Conservation (phyloP, 35 echinoderm and acorn worm genomes). For the Anneissia japonica region DNA sequence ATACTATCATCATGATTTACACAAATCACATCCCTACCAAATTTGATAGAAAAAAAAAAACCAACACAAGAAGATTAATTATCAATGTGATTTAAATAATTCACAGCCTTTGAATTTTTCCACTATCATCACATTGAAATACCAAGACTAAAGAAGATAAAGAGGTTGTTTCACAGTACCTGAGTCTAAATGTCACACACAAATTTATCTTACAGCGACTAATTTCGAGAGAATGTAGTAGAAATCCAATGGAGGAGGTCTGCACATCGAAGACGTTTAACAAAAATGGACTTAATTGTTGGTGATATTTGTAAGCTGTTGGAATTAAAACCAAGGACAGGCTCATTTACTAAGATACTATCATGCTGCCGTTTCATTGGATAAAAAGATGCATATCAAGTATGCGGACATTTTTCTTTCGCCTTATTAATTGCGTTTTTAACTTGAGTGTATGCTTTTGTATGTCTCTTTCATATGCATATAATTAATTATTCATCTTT, state of each 20-base stretch:
- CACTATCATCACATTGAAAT: no score
- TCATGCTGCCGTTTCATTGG: not conserved
- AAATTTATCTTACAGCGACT: not conserved
- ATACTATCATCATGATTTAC: no score
- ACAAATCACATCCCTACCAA: no score
- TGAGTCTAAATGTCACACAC: no score
- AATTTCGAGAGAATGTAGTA: not conserved
- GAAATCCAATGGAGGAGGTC: not conserved
- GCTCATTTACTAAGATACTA: not conserved
- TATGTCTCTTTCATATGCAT: not conserved
- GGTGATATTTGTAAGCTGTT: not conserved
- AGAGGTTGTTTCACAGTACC: no score
- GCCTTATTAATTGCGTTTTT: not conserved
- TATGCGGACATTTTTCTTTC: not conserved
- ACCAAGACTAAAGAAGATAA: no score
- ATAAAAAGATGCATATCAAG: not conserved
- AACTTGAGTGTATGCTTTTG: not conserved
- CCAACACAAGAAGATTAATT: no score
- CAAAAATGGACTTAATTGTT: not conserved
- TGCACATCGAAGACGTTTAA: not conserved
- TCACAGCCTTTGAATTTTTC: no score
- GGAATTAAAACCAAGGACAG: not conserved
- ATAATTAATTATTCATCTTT: not conserved
- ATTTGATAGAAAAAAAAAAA: no score
- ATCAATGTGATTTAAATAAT: no score